Evolutionary conservation across 1,140 invertebrate species (phyloP).

Genomic region (Scaptomyza pallida): DNA sequence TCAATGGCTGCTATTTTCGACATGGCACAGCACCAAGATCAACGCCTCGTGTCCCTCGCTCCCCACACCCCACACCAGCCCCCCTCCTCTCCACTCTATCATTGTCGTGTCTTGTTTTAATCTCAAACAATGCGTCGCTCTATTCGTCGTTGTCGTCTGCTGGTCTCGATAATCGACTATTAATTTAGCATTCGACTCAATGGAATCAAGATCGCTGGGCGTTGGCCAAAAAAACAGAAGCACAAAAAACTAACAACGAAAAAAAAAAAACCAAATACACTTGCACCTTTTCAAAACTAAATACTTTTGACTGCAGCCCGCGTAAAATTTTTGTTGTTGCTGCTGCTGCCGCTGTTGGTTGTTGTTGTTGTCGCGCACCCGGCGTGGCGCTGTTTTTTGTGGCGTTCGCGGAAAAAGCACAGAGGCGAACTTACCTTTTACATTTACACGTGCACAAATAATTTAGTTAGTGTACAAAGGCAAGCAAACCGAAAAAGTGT

Average conservation of each 20-base stretch:
- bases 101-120: background rate
- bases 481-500: slow-evolving; percentile 47
- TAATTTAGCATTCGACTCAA: slow-evolving; percentile 19
- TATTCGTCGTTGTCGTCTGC: slow-evolving; percentile 13
- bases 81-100: no score
- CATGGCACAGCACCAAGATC: slow-evolving; percentile 80
- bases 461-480: slow-evolving; percentile 48
- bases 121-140: slow-evolving; percentile 8
- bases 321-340: slow-evolving; percentile 24
- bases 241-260: background rate
- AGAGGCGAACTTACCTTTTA: slow-evolving; percentile 57
- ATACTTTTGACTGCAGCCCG: slow-evolving; percentile 25
- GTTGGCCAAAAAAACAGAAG: slow-evolving; percentile 28
- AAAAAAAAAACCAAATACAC: background rate
- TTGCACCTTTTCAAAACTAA: slow-evolving; percentile 13
- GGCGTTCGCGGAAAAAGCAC: background rate
- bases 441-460: slow-evolving; percentile 63
- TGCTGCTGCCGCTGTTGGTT: no score
- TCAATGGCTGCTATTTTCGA: slow-evolving; percentile 82
- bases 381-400: slow-evolving; percentile 41
- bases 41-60: slow-evolving; percentile 37
- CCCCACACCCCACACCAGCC: background rate
- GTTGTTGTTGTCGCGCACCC: slow-evolving; percentile 19
- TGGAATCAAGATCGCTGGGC: slow-evolving; percentile 54
- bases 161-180: slow-evolving; percentile 29